Percentiles rank a stretch among this genome's conserved stretches.
phyloP scores from a whole-genome alignment of 2,888 invertebrate genomes.

The Camptogramma bilineatum region DNA sequence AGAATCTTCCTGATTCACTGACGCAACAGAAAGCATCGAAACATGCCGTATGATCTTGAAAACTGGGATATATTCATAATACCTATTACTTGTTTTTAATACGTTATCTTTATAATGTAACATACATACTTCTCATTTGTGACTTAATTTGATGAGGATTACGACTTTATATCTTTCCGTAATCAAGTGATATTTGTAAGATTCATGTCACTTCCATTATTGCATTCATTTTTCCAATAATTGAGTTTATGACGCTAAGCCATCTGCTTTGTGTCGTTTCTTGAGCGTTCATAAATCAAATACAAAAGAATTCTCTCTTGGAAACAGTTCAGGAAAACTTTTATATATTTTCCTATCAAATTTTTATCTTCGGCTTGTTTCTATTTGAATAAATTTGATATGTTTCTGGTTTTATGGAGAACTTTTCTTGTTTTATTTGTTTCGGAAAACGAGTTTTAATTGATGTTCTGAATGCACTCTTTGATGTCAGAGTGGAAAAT shows the following conservation, averaged over 20 bases:
- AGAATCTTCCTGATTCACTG: constrained; percentile 24
- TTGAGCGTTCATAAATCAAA: not conserved
- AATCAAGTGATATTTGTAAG: no score
- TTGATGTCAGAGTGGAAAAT: not conserved
- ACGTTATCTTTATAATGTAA: no score
- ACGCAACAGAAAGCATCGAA: constrained; percentile 4
- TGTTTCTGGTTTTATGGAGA: constrained; percentile 21
- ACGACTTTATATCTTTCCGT: no score
- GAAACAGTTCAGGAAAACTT: constrained; percentile 12
- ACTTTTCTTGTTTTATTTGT: constrained; percentile 17
- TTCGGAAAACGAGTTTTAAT: constrained; percentile 17
- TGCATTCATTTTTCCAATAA: constrained; percentile 11
- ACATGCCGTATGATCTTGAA: not conserved
- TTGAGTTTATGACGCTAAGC: not conserved
- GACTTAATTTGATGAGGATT: no score
- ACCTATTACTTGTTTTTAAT: not conserved
- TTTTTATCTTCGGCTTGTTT: constrained; percentile 12
- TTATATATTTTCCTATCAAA: constrained; percentile 11
- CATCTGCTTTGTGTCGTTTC: constrained; percentile 5
- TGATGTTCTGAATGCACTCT: constrained; percentile 1
- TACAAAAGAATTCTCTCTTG: constrained; percentile 2
- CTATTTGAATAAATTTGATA: constrained; percentile 11
- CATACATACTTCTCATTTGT: no score
- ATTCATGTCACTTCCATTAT: not conserved
- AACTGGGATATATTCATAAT: not conserved